These are phyloP conservation scores for Oncorhynchus mykiss DNA, from an alignment of 2,113 vertebrate species.

Conservation along the genomic window DNA sequence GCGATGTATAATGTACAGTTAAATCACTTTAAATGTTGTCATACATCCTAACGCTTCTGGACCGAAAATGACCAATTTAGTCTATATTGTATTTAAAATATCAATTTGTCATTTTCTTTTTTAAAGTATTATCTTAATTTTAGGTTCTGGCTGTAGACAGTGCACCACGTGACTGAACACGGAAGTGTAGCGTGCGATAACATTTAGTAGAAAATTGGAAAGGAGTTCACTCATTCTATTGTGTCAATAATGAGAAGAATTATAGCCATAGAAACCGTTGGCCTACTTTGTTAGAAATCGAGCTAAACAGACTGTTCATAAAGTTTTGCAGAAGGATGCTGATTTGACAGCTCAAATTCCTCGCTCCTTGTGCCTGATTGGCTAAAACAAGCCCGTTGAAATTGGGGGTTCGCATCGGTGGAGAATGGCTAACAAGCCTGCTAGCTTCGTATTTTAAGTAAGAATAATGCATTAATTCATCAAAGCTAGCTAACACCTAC, in stretches of 20 bases:
- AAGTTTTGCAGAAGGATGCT: conserved; percentile 22
- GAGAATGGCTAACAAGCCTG: conserved; percentile 9
- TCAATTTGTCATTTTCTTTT: background rate
- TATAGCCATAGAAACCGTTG: background rate
- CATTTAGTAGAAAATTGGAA: background rate
- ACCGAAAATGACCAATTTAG: too few species aligned
- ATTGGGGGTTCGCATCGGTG: conserved; percentile 34
- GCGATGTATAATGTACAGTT: too few species aligned
- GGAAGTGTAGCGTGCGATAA: background rate
- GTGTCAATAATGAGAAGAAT: background rate
- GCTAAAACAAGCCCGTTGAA: conserved; percentile 37
- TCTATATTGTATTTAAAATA: background rate
- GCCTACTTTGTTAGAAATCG: background rate
- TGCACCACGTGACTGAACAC: conserved; percentile 1
- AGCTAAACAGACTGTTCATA: background rate
- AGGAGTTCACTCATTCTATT: background rate
- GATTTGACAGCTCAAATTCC: conserved; percentile 42
- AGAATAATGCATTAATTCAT: conserved; percentile 53
- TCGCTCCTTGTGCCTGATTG: conserved; percentile 53
- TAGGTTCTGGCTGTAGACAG: background rate
- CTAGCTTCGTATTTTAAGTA: conserved; percentile 54
- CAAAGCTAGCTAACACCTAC: background rate
- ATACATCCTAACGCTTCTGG: too few species aligned
- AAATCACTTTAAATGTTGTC: too few species aligned
- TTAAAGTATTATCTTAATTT: background rate